phyloP scores from a whole-genome alignment of 1,140 invertebrate species.

The Nasonia vitripennis region DNA sequence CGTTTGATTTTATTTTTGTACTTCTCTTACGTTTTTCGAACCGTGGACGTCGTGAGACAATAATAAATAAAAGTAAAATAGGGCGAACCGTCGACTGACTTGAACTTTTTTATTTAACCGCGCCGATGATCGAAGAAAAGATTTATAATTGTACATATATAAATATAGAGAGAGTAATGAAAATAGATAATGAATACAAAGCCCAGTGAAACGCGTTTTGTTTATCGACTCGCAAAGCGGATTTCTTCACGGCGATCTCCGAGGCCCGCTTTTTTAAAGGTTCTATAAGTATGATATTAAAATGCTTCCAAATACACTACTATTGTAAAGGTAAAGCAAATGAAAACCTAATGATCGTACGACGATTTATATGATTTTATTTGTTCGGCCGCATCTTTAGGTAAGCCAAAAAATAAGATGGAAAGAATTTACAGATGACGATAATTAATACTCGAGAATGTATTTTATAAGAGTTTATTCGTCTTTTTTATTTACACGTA shows the following conservation, averaged over 20 bases:
- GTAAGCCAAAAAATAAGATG: slow-evolving; percentile 58
- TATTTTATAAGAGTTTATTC: slow-evolving; percentile 76
- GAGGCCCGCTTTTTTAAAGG: slow-evolving; percentile 55
- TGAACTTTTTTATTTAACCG: slow-evolving; percentile 14
- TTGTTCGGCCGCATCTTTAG: slow-evolving; percentile 64
- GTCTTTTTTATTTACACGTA: slow-evolving; percentile 73
- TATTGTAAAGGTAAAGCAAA: slow-evolving; percentile 61
- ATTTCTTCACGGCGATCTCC: slow-evolving; percentile 55
- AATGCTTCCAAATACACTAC: slow-evolving; percentile 72
- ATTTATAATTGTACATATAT: slow-evolving; percentile 27
- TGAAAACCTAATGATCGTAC: slow-evolving; percentile 50
- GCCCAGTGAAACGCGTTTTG: slow-evolving; percentile 27
- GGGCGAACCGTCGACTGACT: slow-evolving; percentile 25
- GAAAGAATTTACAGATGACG: slow-evolving; percentile 64
- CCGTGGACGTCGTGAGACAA: slow-evolving; percentile 29
- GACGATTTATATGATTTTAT: slow-evolving; percentile 72
- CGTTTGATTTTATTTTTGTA: slow-evolving; percentile 47
- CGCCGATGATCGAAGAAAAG: not conserved
- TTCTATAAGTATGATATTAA: slow-evolving; percentile 67
- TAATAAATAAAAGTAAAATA: slow-evolving; percentile 44
- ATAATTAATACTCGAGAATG: slow-evolving; percentile 75
- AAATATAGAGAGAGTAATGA: not conserved
- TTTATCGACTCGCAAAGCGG: slow-evolving; percentile 1
- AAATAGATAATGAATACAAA: not conserved
- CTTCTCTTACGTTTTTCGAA: slow-evolving; percentile 23